These are phyloP conservation scores for Gallirallus australis DNA, from an alignment of 2,797 vertebrate genomes.

Conservation along the genomic window DNA sequence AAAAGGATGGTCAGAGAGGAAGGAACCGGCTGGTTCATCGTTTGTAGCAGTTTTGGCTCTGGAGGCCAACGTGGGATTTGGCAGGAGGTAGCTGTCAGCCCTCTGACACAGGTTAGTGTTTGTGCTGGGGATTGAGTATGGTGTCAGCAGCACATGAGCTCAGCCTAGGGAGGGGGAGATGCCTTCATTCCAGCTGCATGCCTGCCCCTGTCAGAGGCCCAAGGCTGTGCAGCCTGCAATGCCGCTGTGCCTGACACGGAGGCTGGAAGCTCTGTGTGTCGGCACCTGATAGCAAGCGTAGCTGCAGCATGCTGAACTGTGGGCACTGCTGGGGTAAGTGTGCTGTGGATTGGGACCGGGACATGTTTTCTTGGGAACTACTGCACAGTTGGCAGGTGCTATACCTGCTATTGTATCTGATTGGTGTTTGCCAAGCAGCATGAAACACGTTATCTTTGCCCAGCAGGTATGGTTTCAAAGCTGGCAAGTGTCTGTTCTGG, in stretches of 20 bases:
- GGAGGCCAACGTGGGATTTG: not conserved
- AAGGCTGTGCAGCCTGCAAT: not conserved
- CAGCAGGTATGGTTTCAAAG: constrained; percentile 11
- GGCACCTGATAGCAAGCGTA: not conserved
- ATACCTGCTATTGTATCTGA: not conserved
- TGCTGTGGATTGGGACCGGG: not conserved
- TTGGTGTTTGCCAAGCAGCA: not conserved
- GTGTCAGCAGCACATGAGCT: not conserved
- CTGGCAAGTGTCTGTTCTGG: not conserved
- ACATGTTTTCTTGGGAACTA: not conserved
- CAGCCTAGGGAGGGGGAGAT: not conserved
- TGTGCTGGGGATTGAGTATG: not conserved
- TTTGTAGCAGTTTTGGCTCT: not conserved
- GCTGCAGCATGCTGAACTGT: not conserved
- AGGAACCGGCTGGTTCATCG: fast-evolving
- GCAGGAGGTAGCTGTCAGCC: not conserved
- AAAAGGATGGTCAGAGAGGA: not conserved
- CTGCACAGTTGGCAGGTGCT: not conserved
- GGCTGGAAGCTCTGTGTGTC: not conserved
- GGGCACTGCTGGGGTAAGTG: not conserved
- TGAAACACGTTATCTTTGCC: constrained; percentile 8
- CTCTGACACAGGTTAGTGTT: fast-evolving
- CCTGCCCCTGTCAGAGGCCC: not conserved
- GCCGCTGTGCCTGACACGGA: not conserved
- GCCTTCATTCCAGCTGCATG: not conserved